These are phyloP conservation scores for Eucera pruinosa DNA, from an alignment of 2,888 invertebrate species.

Conservation along the genomic window DNA sequence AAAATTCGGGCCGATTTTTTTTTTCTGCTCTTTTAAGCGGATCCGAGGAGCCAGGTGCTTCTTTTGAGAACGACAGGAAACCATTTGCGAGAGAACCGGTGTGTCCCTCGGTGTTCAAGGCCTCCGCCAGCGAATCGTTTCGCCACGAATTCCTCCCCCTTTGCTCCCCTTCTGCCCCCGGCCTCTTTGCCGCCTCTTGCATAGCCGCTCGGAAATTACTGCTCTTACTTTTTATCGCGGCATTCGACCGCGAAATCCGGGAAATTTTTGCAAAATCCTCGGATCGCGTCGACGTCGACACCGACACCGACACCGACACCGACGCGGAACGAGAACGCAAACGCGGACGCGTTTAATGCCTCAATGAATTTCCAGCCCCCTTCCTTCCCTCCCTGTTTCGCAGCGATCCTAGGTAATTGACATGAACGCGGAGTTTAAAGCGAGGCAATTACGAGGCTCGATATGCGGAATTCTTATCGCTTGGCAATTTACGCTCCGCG, in stretches of 20 bases:
- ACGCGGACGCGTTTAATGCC: not conserved
- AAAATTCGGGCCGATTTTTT: conserved; percentile 19
- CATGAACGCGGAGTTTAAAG: conserved; percentile 1
- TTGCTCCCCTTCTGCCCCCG: too few species aligned
- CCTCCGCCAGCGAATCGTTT: conserved; percentile 39
- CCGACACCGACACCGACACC: too few species aligned
- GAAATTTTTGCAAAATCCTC: not conserved
- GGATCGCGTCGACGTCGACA: not conserved
- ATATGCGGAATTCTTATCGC: conserved; percentile 32
- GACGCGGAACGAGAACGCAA: too few species aligned
- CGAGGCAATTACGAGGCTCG: conserved; percentile 33
- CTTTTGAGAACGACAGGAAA: conserved; percentile 41
- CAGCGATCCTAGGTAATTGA: conserved; percentile 36
- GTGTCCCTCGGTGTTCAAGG: conserved; percentile 33
- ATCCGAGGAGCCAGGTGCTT: conserved; percentile 48
- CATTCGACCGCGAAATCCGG: not conserved
- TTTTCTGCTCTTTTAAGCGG: not conserved
- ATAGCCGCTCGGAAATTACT: not conserved
- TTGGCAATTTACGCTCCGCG: conserved; percentile 10
- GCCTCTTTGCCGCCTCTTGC: not conserved
- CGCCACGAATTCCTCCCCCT: not conserved
- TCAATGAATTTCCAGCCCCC: not conserved
- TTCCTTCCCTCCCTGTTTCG: too few species aligned
- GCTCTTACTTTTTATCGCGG: conserved; percentile 1
- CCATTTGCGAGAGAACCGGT: conserved; percentile 47